Evolutionary conservation across 2,113 vertebrate genomes (phyloP), one percentile per base, ranked within the genome.

Genomic region (Myotis brandtii): DNA sequence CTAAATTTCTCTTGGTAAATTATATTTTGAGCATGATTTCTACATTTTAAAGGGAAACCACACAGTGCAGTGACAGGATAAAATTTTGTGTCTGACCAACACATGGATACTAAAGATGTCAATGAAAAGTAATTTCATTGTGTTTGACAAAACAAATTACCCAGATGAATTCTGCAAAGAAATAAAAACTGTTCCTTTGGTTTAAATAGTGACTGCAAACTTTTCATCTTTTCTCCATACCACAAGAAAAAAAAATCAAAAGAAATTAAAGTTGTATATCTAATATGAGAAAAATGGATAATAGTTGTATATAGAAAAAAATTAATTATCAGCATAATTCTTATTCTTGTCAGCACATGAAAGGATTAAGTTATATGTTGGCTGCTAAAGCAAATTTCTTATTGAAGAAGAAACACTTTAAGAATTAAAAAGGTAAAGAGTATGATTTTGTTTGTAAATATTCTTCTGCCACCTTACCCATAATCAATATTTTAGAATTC

Each of bases 141-240:
- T 84, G n/a, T 97, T 97, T 98, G 96, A 91, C 79, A 97, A 98
- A 98, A 92, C 75, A 97, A 97, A 98, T 92, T 21, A 94, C 56
- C 40, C 91, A 95, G 95, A 92, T 89, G 80, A 97, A 95, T 95
- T 52, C 25, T 96, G 91, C 76, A 86, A 79, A 95, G 21, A 14
- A 13, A 86, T 10, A 46, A 97, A 97, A 98, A 88, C 25, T 84
- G 77, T 96, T 93, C 56, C 46, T 94, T 91, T 96, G 25, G 30
- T 91, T 97, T 96, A 89, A 91, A 89, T 77, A 93, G 75, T 96
- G 91, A 92, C 34, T 96, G 54, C 86, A 97, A 83, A 82, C 14
- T 59, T 93, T 91, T 75, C 32, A 16, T 83, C 37, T 89, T 84
- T 67, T 86, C n/a, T 67, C 27, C 50, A 18, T 48, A 48, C 0